A percentile compares a stretch with the other conserved stretches of the same genome.
Evolutionary conservation across 2,888 invertebrate species (phyloP).

Genomic region (Parnassius glacialis): DNA sequence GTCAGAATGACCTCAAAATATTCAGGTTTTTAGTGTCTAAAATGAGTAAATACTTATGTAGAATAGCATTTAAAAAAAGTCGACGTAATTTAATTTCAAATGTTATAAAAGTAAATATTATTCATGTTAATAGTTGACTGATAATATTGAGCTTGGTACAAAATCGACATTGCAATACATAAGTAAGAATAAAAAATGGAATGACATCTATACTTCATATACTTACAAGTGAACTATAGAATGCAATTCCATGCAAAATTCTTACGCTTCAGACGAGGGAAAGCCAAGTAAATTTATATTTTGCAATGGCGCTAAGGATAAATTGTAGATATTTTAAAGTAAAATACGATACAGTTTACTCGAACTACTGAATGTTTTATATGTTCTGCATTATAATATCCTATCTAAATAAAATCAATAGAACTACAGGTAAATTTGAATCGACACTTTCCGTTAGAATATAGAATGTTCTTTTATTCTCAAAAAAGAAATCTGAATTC

Average conservation of each 20-base stretch:
- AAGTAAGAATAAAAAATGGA: conserved; percentile 6
- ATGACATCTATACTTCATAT: conserved; percentile 9
- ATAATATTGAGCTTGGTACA: too few species aligned
- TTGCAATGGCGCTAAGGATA: conserved; percentile 8
- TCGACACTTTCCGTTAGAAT: not conserved
- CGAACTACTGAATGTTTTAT: conserved; percentile 11
- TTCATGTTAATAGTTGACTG: too few species aligned
- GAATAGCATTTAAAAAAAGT: too few species aligned
- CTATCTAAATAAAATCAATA: conserved; percentile 2
- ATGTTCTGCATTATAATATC: conserved; percentile 3
- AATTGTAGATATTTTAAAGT: conserved; percentile 16
- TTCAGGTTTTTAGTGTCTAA: too few species aligned
- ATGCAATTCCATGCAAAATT: conserved; percentile 22
- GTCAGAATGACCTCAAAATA: too few species aligned
- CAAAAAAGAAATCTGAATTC: too few species aligned
- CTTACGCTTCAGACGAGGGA: conserved; percentile 6
- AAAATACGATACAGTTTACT: conserved; percentile 16
- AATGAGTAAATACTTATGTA: too few species aligned
- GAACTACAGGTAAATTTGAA: not conserved
- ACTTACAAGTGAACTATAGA: conserved; percentile 5
- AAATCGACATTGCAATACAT: not conserved
- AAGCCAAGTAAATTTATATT: conserved; percentile 21
- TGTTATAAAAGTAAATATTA: too few species aligned
- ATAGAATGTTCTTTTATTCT: too few species aligned
- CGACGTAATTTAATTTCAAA: too few species aligned